Percentiles rank a stretch among this genome's conserved stretches.
Conservation (phyloP, 2,797 vertebrate species). For the Sparidentex hasta region DNA sequence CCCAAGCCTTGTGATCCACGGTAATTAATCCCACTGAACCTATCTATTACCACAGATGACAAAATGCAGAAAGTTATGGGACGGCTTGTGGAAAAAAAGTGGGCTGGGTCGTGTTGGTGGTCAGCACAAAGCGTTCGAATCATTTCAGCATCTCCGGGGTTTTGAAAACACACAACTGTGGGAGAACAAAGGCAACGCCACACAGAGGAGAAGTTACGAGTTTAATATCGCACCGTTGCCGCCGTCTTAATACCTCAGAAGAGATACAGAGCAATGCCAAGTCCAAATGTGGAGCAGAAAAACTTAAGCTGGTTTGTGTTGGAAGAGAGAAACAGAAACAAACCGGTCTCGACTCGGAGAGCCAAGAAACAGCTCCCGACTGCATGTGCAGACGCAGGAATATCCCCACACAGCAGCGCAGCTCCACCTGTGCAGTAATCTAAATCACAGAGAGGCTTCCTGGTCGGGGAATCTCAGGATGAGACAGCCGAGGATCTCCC, state of each 20-base stretch:
- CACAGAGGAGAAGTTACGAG: constrained; percentile 24
- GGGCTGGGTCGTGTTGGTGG: constrained; percentile 18
- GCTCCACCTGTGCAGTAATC: constrained; percentile 65
- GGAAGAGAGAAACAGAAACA: constrained; percentile 67
- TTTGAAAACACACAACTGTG: constrained; percentile 39
- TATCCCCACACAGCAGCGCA: constrained; percentile 59
- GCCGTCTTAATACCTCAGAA: constrained; percentile 33
- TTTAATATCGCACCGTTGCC: constrained; percentile 35
- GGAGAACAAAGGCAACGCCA: constrained; percentile 29
- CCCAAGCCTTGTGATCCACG: constrained; percentile 32
- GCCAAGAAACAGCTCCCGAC: constrained; percentile 43
- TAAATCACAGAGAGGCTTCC: constrained; percentile 67
- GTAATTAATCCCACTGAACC: constrained; percentile 53
- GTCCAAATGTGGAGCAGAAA: constrained; percentile 51
- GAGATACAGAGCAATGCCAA: constrained; percentile 34
- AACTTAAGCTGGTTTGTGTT: constrained; percentile 65
- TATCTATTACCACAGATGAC: constrained; percentile 27
- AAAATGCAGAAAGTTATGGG: constrained; percentile 22
- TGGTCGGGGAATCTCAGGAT: constrained; percentile 46
- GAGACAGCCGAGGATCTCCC: constrained; percentile 37
- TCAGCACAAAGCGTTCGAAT: constrained; percentile 35
- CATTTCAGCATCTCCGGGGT: constrained; percentile 28
- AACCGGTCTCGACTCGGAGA: constrained; percentile 39
- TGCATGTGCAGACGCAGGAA: constrained; percentile 49
- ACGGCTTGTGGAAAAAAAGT: constrained; percentile 13